Conservation (phyloP, 2,113 vertebrate species). For the Haemorhous mexicanus region DNA sequence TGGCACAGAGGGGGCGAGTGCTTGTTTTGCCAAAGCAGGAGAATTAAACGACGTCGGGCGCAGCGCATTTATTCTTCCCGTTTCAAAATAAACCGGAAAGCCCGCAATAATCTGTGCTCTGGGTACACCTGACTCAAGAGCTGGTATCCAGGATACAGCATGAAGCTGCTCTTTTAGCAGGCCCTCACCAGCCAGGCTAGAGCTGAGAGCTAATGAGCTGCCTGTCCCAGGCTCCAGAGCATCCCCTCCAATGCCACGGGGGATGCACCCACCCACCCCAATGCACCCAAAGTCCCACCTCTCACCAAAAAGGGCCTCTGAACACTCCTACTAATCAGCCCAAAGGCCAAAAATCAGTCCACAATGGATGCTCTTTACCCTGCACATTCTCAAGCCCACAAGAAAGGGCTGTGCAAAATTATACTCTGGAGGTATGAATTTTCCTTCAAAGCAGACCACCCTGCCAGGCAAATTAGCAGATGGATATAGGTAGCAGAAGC, state of each 20-base stretch:
- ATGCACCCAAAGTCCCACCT: not conserved
- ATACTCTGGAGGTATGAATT: not conserved
- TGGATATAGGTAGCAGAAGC: constrained; percentile 35
- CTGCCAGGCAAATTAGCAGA: constrained; percentile 25
- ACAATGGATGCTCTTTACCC: constrained; percentile 15
- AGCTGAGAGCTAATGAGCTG: constrained; percentile 73
- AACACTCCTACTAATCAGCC: not conserved
- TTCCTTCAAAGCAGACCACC: constrained; percentile 35
- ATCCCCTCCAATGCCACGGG: constrained; percentile 3
- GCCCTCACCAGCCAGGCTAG: constrained; percentile 65
- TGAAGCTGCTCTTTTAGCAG: constrained; percentile 76
- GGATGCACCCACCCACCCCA: constrained; percentile 12
- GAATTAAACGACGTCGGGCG: not conserved
- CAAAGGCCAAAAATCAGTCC: not conserved
- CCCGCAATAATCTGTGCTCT: constrained; percentile 68
- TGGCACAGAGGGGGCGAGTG: not conserved
- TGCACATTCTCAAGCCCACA: not conserved
- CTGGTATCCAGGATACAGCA: constrained; percentile 84
- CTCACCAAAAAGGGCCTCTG: not conserved
- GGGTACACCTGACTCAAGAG: constrained; percentile 70
- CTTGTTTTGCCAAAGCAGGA: constrained; percentile 40
- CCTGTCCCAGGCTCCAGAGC: constrained; percentile 54
- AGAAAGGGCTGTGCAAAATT: constrained; percentile 12
- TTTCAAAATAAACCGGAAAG: constrained; percentile 68
- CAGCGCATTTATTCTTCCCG: constrained; percentile 24